Evolutionary conservation across 2,113 vertebrate genomes (phyloP).

Genomic region (Rhinopomastus cyanomelas): DNA sequence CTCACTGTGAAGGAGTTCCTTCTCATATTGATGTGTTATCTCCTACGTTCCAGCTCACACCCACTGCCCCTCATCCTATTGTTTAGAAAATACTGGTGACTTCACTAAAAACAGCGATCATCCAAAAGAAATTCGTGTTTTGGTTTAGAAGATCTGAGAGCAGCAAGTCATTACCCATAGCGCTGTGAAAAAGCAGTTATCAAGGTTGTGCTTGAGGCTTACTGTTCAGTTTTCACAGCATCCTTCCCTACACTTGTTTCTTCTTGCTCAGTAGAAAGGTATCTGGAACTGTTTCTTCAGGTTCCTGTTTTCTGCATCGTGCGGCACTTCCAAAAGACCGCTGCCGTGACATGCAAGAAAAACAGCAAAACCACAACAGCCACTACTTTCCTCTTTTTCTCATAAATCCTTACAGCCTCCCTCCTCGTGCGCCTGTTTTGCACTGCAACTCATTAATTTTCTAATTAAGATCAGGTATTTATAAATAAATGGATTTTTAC

Average conservation of each 20-base stretch:
- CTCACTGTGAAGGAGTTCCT: too few relatives aligned
- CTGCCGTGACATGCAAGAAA: not conserved
- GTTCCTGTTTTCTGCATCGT: not conserved
- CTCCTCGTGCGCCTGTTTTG: not conserved
- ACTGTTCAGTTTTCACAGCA: not conserved
- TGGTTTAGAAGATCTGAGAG: not conserved
- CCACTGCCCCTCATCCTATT: too few relatives aligned
- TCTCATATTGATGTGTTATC: too few relatives aligned
- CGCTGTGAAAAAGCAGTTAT: not conserved
- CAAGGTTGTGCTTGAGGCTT: not conserved
- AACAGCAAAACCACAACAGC: not conserved
- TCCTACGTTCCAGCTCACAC: too few relatives aligned
- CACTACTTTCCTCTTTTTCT: not conserved
- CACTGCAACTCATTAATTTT: not conserved
- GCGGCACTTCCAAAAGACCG: not conserved
- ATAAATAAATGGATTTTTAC: not conserved
- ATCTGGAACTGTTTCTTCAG: not conserved
- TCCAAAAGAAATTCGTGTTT: not conserved
- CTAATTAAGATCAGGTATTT: not conserved
- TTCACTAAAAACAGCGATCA: not conserved
- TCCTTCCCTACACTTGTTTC: not conserved
- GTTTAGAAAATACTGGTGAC: accelerated
- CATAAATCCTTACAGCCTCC: not conserved
- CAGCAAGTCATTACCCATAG: not conserved
- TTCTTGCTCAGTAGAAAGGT: not conserved